Evolutionary conservation across 2,888 invertebrate species (phyloP).

Genomic region (Orthosia incerta): DNA sequence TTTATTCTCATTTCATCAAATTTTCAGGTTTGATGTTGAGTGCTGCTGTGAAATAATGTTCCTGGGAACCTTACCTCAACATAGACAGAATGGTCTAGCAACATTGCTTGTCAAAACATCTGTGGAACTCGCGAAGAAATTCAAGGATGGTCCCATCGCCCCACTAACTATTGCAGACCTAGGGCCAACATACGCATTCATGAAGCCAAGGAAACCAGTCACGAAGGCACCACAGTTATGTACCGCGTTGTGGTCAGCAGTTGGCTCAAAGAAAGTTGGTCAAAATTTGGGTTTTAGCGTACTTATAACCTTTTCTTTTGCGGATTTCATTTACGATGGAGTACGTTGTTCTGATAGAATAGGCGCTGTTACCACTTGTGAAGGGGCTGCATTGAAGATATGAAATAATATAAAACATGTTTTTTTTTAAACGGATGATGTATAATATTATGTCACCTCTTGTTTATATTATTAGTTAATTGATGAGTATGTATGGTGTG

Average conservation of each 20-base stretch:
- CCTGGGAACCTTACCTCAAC: slow-evolving; percentile 90
- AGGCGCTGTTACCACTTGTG: slow-evolving; percentile 31
- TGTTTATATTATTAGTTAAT: too few relatives aligned
- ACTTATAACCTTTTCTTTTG: background rate
- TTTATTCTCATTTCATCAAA: background rate
- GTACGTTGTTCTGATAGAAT: slow-evolving; percentile 42
- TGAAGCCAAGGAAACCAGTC: slow-evolving; percentile 29
- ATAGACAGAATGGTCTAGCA: slow-evolving; percentile 89
- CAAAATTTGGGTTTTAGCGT: slow-evolving; percentile 37
- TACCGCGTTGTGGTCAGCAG: slow-evolving; percentile 32
- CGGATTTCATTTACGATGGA: slow-evolving; percentile 37
- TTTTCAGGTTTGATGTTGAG: slow-evolving; percentile 88
- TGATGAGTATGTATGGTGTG: too few relatives aligned
- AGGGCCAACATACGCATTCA: slow-evolving; percentile 76
- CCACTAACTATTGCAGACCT: slow-evolving; percentile 81
- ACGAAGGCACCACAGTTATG: slow-evolving; percentile 39
- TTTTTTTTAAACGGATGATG: background rate
- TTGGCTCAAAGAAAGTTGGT: slow-evolving; percentile 42
- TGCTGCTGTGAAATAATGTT: slow-evolving; percentile 93
- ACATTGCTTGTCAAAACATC: slow-evolving; percentile 89
- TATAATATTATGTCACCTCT: too few relatives aligned
- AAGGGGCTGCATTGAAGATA: slow-evolving; percentile 38
- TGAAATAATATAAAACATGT: background rate
- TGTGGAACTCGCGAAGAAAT: slow-evolving; percentile 87
- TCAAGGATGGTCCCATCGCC: slow-evolving; percentile 81